Conservation (phyloP, 64 coral and sea anemone genomes). For the Anthopleura sola region DNA sequence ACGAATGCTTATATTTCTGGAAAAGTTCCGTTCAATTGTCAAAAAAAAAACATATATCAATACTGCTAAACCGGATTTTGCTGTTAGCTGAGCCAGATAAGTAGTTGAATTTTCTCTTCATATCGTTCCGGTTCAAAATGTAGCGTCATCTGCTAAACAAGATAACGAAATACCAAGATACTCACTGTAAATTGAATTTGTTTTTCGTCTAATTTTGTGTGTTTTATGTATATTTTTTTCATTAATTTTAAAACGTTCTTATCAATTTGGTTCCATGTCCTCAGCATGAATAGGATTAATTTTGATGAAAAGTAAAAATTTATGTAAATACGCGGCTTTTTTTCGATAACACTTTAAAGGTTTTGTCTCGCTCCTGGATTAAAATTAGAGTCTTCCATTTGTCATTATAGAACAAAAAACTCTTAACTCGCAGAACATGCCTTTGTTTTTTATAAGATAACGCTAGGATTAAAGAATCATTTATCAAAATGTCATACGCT, state of each 20-base stretch:
- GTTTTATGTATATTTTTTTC: background rate
- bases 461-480: background rate
- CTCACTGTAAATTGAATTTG: background rate
- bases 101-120: constrained; percentile 10
- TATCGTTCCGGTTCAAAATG: background rate
- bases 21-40: background rate
- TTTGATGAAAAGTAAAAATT: background rate
- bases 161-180: background rate
- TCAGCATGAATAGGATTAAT: background rate
- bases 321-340: background rate
- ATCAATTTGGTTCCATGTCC: background rate
- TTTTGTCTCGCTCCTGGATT: background rate
- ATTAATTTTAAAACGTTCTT: background rate
- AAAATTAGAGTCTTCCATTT: background rate
- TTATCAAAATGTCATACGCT: background rate
- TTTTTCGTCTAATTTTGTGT: background rate
- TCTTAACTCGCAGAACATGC: background rate
- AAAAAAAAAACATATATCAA: background rate
- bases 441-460: background rate
- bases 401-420: background rate
- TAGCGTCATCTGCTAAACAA: background rate
- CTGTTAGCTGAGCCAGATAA: background rate
- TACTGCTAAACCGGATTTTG: background rate
- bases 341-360: background rate
- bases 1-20: background rate